Conservation (phyloP, 2,113 vertebrate genomes). For the Puffinus mauretanicus region DNA sequence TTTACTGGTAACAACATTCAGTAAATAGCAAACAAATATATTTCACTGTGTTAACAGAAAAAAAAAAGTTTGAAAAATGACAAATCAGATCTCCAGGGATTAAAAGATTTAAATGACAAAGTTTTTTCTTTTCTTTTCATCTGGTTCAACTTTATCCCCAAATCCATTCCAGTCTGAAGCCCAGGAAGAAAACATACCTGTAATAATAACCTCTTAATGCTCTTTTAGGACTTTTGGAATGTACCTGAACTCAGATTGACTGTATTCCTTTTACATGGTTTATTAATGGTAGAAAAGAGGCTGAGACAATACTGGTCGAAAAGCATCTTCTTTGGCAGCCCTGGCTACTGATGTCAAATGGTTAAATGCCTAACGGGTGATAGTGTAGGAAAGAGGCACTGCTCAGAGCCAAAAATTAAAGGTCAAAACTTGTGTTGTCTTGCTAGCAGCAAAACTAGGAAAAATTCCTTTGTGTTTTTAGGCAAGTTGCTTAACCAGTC, state of each 20-base stretch:
- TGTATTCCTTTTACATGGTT: not conserved
- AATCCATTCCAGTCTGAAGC: not conserved
- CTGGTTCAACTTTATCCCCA: not conserved
- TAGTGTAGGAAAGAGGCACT: not conserved
- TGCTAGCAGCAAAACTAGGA: slow-evolving; percentile 17
- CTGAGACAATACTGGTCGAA: not conserved
- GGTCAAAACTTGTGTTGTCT: slow-evolving; percentile 29
- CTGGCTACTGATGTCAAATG: not conserved
- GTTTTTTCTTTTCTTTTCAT: not conserved
- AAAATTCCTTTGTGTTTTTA: slow-evolving; percentile 6
- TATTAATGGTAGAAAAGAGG: not conserved
- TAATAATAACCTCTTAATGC: not conserved
- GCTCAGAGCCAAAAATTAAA: slow-evolving; percentile 15
- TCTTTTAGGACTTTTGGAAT: not conserved
- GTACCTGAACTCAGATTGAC: not conserved
- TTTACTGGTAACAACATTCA: slow-evolving; percentile 45
- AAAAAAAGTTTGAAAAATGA: not conserved
- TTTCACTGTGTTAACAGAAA: slow-evolving; percentile 15
- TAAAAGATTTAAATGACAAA: not conserved
- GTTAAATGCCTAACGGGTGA: not conserved
- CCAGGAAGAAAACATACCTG: not conserved
- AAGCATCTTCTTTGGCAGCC: not conserved
- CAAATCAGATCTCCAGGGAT: slow-evolving; percentile 12
- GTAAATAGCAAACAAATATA: slow-evolving; percentile 24
- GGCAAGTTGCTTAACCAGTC: not conserved